These are phyloP conservation scores for Xylocopa sonorina DNA, from an alignment of 1,140 invertebrate genomes.

Conservation along the genomic window DNA sequence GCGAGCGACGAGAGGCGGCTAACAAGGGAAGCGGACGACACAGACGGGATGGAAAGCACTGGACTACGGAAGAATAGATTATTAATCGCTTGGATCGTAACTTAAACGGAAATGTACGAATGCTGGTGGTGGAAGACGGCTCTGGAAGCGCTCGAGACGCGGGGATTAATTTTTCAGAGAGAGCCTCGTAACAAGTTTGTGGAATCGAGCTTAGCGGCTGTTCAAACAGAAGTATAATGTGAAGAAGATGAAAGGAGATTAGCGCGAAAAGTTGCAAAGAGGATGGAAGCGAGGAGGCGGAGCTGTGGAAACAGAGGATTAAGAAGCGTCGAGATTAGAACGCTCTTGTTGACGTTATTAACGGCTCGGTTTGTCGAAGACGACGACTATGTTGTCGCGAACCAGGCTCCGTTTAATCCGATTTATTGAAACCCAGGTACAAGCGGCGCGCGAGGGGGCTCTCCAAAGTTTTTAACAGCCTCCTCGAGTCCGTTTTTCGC, in stretches of 20 bases:
- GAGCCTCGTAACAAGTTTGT: not conserved
- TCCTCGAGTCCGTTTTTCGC: not conserved
- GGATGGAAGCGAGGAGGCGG: not conserved
- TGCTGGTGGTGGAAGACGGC: no score
- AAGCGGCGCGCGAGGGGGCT: not conserved
- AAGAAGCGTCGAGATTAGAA: constrained; percentile 61
- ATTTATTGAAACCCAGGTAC: not conserved
- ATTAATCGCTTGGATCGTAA: not conserved
- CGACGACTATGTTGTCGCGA: constrained; percentile 3
- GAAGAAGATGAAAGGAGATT: not conserved
- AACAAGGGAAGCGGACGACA: not conserved
- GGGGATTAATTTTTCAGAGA: no score
- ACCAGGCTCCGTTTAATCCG: constrained; percentile 3
- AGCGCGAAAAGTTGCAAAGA: not conserved
- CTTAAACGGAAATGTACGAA: no score
- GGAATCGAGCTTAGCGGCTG: not conserved
- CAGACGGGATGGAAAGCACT: not conserved
- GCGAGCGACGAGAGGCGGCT: not conserved
- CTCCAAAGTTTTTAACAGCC: not conserved
- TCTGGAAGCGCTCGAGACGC: no score
- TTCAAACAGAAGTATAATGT: not conserved
- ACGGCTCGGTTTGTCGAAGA: not conserved
- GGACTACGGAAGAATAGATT: not conserved
- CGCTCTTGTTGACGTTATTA: constrained; percentile 40
- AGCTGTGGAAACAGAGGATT: constrained; percentile 49